Evolutionary conservation across 2,113 vertebrate species (phyloP).

Genomic region (Vulpes vulpes): DNA sequence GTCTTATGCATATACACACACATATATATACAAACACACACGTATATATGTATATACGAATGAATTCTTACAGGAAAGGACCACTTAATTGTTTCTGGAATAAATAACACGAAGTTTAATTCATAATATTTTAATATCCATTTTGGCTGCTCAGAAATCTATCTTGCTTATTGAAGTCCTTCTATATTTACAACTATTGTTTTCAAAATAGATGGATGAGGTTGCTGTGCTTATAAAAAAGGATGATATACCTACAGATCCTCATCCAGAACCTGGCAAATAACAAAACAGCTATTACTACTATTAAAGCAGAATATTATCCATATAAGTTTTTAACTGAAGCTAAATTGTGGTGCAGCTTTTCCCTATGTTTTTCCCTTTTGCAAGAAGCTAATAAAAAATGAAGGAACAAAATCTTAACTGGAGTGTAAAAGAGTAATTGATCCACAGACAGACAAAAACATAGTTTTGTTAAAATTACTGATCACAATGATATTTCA

Average conservation of each 20-base stretch:
- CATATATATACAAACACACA: neutral
- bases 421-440: neutral
- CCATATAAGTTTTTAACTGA: conserved; percentile 16
- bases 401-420: neutral
- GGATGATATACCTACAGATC: neutral
- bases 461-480: neutral
- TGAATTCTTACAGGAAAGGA: neutral
- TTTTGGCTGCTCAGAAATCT: neutral
- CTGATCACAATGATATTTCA: neutral
- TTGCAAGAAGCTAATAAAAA: neutral
- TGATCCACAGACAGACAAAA: neutral
- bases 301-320: neutral
- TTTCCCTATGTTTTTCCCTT: neutral
- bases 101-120: neutral
- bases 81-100: neutral
- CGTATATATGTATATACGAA: neutral
- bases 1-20: too few species aligned
- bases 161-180: neutral
- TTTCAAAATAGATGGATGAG: neutral
- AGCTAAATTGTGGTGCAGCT: neutral
- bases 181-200: neutral
- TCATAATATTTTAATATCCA: neutral
- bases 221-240: neutral
- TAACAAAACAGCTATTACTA: neutral
- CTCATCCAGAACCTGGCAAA: neutral